Evolutionary conservation across 2,888 invertebrate genomes (phyloP).

Genomic region (Drepanosiphum platanoidis): DNA sequence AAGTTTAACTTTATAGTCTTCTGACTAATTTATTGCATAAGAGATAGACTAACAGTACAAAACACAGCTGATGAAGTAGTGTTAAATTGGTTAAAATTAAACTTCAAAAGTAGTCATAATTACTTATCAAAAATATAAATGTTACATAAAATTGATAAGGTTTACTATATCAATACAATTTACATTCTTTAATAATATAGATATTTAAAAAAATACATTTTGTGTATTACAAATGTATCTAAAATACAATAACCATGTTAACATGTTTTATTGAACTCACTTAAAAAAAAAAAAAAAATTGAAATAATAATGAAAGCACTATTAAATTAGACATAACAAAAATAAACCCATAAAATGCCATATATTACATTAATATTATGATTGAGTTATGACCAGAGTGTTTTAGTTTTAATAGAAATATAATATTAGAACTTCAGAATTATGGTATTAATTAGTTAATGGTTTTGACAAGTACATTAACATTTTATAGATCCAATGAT

Average conservation of each 20-base stretch:
- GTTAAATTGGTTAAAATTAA: background rate
- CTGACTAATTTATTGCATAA: background rate
- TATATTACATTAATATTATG: background rate
- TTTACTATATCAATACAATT: conserved; percentile 11
- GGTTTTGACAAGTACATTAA: conserved; percentile 7
- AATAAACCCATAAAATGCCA: conserved; percentile 21
- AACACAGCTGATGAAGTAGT: background rate
- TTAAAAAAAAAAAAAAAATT: too few relatives aligned
- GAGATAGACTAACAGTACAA: background rate
- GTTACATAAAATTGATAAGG: background rate
- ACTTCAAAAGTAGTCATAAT: background rate
- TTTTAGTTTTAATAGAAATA: conserved; percentile 12
- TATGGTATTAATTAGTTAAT: conserved; percentile 8
- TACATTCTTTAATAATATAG: background rate
- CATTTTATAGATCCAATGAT: conserved; percentile 10
- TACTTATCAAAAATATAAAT: conserved; percentile 31
- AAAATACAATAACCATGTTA: conserved; percentile 34
- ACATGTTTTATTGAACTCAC: conserved; percentile 9
- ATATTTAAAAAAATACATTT: conserved; percentile 19
- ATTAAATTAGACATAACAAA: conserved; percentile 42
- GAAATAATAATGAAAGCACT: conserved; percentile 6
- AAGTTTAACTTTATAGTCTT: background rate
- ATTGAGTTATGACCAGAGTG: conserved; percentile 23
- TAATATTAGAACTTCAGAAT: background rate
- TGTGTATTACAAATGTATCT: background rate